Evolutionary conservation across 2,797 vertebrate genomes (phyloP), one percentile per base, ranked within the genome.

Genomic region (Poeciliopsis presidionis): DNA sequence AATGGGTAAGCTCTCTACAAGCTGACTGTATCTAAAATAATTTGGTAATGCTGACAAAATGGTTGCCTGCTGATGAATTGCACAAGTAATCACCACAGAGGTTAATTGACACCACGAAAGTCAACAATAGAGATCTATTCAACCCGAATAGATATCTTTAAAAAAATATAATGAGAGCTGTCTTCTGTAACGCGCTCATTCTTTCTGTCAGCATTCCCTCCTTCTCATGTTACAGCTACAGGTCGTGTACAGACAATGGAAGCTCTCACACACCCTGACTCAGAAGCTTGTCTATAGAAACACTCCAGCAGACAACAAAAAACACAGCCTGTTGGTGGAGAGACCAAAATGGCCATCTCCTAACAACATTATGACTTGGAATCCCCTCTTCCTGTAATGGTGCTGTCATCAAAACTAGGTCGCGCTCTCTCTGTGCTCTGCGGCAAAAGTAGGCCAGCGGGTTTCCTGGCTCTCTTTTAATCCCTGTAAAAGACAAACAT

Each of bases 401-500:
- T 71, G 80, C 81, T 85, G 79, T 88, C 89, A 85, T 83, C 82
- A 87, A 84, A 94, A 93, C 81, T 93, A 91, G 91, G 92, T 91
- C 87, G 53, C 76, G 43, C 81, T 76, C 88, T 78, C 73, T 70
- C 16, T 39, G 73, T 78, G 75, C 88, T 81, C 83, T 74, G 74
- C 74, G 8, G 74, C 65, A 84, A 84, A 94, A 92, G 81, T 92
- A 92, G 92, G 93, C 89, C 93, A 89, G 84, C 73, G 73, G 84
- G 90, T 91, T 93, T 93, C 92, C 92, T 93, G 92, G 88, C 91
- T 92, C 89, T 80, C 85, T 89, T 43, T 92, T 92, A 93, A 93
- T 93, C 94, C 92, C 85, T 84, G 77, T 84, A 90, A 90, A 92
- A 93, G 90, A 90, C 89, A 93, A 93, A 93, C 89, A 93, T 91